Evolutionary conservation across 2,797 vertebrate species (phyloP), one percentile per base, ranked within the genome.

Genomic region (Onychomys leucogaster): DNA sequence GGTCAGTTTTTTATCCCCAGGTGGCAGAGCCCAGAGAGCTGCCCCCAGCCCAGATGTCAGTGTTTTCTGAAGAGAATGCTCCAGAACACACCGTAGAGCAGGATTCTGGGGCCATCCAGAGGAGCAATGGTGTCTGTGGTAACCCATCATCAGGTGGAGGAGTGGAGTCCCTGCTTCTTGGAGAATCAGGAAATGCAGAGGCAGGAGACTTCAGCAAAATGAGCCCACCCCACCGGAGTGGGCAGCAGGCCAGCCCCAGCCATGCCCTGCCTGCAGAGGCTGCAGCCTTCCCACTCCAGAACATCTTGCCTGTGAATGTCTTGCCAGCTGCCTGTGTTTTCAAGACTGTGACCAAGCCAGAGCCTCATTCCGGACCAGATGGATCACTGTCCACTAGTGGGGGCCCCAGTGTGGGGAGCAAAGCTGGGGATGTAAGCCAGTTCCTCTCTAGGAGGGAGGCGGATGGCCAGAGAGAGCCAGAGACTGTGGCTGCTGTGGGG

Each of bases 271-370:
- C 95, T 37, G 9, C 96, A 6, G 88, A 94, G 41, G 98, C 97
- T 8, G 96, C 98, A 88, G 95, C 98, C 94, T 98, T 98, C 65
- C 98, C 98, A 23, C 97, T 98, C 37, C 98, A 99, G 90, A 97
- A 98, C 43, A 97, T 83, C 32, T 94, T 99, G 81, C 97, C 98
- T 89, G 41, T 97, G 5, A 97, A 98, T 0, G 0, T 92, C 0
- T n/a, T 95, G 89, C 95, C 96, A 57, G 84, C 93, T 32, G 96
- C 69, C 69, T 92, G 88, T 93, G 88, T 91, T 12, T 93, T 52
- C 34, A 34, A 77, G 61, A 93, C 95, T 91, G 71, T 83, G 78
- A 7, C 49, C 0, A 81, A 97, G 63, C 71, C 0, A 0, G 92
- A 77, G 4, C 96, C 89, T 80, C 73, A 6, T 1, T 2, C 46